A percentile compares a stretch with the other conserved stretches of the same genome.
phyloP scores from a whole-genome alignment of 1,140 invertebrate species.

The Zaprionus kolodkinae region DNA sequence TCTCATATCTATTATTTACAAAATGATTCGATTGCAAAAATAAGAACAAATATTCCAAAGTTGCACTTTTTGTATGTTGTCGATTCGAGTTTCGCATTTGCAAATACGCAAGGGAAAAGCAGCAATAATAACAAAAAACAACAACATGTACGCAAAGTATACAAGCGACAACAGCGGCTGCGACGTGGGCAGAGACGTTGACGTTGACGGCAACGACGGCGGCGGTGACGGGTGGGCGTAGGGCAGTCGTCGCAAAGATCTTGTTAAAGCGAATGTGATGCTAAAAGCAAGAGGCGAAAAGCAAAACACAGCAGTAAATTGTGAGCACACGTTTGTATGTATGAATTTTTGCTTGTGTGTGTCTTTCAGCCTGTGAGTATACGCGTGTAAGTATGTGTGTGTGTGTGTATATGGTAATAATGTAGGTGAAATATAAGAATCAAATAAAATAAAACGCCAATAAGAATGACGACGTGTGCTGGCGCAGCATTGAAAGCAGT shows the following conservation, averaged over 20 bases:
- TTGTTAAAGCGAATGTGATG: slow-evolving; percentile 56
- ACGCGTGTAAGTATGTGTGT: slow-evolving; percentile 12
- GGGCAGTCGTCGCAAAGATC: slow-evolving; percentile 48
- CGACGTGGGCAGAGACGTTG: slow-evolving; percentile 43
- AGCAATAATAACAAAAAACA: slow-evolving; percentile 23
- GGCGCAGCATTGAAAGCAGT: slow-evolving; percentile 30
- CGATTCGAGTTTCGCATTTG: slow-evolving; percentile 15
- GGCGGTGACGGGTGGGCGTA: slow-evolving; percentile 42
- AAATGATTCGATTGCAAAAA: slow-evolving; percentile 9
- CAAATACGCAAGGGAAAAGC: neutral
- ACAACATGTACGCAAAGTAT: slow-evolving; percentile 34
- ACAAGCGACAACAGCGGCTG: slow-evolving; percentile 33
- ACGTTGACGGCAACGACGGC: neutral
- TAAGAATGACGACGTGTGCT: slow-evolving; percentile 53
- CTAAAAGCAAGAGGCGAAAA: slow-evolving; percentile 53
- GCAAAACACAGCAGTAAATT: slow-evolving; percentile 57
- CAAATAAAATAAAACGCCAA: slow-evolving; percentile 57
- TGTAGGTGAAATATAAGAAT: slow-evolving; percentile 67
- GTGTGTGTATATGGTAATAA: slow-evolving; percentile 58
- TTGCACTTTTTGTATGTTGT: slow-evolving; percentile 35
- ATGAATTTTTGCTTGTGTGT: slow-evolving; percentile 22
- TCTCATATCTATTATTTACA: slow-evolving; percentile 35
- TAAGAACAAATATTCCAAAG: slow-evolving; percentile 24
- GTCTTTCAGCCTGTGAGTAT: slow-evolving; percentile 11
- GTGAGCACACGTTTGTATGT: slow-evolving; percentile 22